phyloP scores from a whole-genome alignment of 2,113 vertebrate species.

The Delphinus delphis region DNA sequence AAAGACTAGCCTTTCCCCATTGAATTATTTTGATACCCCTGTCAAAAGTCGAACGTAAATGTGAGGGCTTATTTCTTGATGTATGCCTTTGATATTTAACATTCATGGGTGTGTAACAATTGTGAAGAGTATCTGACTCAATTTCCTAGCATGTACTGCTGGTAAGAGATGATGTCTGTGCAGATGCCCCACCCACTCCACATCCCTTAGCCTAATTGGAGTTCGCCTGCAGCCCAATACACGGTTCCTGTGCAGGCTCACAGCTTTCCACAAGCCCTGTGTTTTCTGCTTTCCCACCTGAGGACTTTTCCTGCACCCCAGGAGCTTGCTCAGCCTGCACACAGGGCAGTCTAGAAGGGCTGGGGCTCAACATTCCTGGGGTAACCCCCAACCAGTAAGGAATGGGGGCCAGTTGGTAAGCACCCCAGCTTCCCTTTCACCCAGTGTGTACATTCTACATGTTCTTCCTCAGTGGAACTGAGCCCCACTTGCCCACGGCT shows the following conservation, averaged over 20 bases:
- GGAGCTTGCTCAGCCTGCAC: not conserved
- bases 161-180: not conserved
- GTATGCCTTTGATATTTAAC: not conserved
- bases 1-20: not conserved
- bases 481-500: no score
- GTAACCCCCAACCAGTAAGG: not conserved
- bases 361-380: not conserved
- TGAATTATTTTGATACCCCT: not conserved
- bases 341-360: not conserved
- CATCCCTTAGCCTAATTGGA: not conserved
- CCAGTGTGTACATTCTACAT: accelerated
- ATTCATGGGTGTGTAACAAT: not conserved
- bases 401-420: not conserved
- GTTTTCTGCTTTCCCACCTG: not conserved
- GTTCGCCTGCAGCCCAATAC: not conserved
- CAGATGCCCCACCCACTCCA: not conserved
- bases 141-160: not conserved
- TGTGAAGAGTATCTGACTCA: not conserved
- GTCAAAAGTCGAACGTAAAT: not conserved
- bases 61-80: not conserved
- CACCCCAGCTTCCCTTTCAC: not conserved
- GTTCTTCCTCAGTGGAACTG: not conserved
- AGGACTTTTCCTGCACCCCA: not conserved
- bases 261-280: not conserved
- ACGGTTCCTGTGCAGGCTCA: not conserved